Conservation (phyloP, 2,113 vertebrate species). For the Myanophis thanlyinensis region DNA sequence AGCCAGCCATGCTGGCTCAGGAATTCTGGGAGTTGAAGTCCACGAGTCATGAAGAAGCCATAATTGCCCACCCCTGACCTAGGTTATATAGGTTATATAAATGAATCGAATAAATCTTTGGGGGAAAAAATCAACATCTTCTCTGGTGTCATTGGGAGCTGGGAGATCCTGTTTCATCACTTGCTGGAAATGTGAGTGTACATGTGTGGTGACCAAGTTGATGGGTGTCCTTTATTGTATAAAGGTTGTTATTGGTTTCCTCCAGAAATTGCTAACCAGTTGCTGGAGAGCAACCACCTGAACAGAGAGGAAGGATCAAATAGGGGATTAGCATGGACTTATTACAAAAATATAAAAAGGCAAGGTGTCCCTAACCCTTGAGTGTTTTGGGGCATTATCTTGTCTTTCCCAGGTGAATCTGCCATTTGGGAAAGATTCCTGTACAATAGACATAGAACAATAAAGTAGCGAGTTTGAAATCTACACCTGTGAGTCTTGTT, state of each 20-base stretch:
- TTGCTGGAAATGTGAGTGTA: neutral
- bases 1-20: too few species aligned
- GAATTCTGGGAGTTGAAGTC: too few species aligned
- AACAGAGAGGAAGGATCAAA: neutral
- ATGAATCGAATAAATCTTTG: neutral
- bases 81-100: neutral
- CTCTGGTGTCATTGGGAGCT: neutral
- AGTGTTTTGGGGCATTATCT: neutral
- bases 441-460: neutral
- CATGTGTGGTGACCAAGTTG: neutral
- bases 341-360: neutral
- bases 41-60: too few species aligned
- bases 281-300: neutral
- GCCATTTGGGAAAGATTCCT: neutral
- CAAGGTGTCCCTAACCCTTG: neutral
- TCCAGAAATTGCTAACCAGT: neutral
- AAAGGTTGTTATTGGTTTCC: neutral
- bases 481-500: neutral
- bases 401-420: neutral
- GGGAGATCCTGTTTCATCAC: neutral
- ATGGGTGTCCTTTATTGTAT: neutral
- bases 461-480: neutral
- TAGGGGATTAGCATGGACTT: neutral
- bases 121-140: neutral
- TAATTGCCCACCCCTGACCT: too few species aligned